Evolutionary conservation across 2,113 vertebrate species (phyloP).

Genomic region (Campylorhamphus procurvoides): DNA sequence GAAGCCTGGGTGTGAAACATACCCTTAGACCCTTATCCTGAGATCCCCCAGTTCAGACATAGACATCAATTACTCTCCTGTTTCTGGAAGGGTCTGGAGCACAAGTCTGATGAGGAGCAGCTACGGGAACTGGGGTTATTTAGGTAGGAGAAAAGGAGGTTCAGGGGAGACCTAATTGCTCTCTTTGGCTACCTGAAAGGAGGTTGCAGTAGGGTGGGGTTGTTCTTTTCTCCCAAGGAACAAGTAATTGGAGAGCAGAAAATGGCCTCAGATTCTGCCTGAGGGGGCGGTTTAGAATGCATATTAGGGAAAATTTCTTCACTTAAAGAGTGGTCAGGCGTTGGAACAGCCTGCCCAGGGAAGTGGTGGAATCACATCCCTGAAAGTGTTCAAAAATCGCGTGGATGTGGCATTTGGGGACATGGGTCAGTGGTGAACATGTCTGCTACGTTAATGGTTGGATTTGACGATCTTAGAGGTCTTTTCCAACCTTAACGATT

Average conservation of each 20-base stretch:
- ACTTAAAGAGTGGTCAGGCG: background rate
- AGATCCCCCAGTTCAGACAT: background rate
- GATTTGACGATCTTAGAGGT: background rate
- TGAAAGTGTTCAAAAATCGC: background rate
- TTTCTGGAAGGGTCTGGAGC: background rate
- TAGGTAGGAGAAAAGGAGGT: background rate
- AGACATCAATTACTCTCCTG: background rate
- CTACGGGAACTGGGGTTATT: background rate
- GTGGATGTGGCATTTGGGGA: too few species aligned
- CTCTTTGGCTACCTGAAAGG: background rate
- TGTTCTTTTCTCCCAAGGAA: background rate
- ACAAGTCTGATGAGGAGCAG: background rate
- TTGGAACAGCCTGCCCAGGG: background rate
- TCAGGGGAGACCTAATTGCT: background rate
- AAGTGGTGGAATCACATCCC: background rate
- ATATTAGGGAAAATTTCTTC: background rate
- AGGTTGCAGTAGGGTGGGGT: background rate
- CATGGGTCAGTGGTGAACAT: too few species aligned
- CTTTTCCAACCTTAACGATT: background rate
- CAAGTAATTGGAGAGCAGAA: background rate
- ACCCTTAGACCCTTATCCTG: background rate
- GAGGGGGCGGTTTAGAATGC: background rate
- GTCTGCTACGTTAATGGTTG: background rate
- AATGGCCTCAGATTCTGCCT: background rate
- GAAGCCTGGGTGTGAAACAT: background rate